These are phyloP conservation scores for Diloba caeruleocephala DNA, from an alignment of 2,888 invertebrate genomes.

Conservation along the genomic window DNA sequence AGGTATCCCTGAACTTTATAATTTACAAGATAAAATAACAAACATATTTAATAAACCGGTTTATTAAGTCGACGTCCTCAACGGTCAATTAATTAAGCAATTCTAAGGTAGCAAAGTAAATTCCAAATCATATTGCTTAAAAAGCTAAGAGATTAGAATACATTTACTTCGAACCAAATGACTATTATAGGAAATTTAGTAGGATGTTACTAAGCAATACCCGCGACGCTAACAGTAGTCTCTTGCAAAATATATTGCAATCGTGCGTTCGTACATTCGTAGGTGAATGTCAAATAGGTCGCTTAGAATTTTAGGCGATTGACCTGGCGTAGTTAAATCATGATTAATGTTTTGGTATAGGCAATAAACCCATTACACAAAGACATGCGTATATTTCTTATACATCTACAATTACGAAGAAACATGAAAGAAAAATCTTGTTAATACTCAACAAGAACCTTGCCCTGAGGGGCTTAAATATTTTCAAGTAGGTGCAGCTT, in stretches of 20 bases:
- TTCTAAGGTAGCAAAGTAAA: constrained; percentile 9
- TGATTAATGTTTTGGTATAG: no score
- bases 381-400: no score
- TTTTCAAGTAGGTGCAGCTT: no score
- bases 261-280: constrained; percentile 5
- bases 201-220: constrained; percentile 1
- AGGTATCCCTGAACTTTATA: constrained; percentile 11
- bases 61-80: constrained; percentile 34
- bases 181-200: constrained; percentile 6
- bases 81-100: constrained; percentile 21
- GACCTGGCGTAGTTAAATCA: not conserved
- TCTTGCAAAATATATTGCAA: constrained; percentile 7
- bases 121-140: not conserved
- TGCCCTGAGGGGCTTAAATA: no score
- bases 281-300: constrained; percentile 29
- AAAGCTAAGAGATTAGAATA: not conserved
- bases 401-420: no score
- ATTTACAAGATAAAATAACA: not conserved
- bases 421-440: no score
- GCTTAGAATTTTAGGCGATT: constrained; percentile 10
- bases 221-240: constrained; percentile 4
- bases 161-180: constrained; percentile 2
- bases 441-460: no score
- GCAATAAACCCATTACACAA: no score
- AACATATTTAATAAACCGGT: constrained; percentile 35